A percentile compares a stretch with the other conserved stretches of the same genome.
Evolutionary conservation across 2,797 vertebrate genomes (phyloP).

Genomic region (Anabas testudineus): DNA sequence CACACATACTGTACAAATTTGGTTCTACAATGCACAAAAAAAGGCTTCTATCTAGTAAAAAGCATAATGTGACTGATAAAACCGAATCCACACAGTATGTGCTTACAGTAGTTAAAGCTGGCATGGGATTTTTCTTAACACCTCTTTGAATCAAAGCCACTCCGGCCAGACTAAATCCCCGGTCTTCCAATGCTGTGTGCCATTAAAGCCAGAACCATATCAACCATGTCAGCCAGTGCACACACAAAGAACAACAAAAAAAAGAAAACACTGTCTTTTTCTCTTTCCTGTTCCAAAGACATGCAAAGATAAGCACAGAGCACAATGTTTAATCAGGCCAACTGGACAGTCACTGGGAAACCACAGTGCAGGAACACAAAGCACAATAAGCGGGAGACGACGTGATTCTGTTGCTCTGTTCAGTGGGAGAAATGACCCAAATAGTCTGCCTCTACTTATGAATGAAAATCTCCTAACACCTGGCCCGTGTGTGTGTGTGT

Average conservation of each 20-base stretch:
- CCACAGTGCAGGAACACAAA: constrained; percentile 50
- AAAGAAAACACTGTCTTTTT: constrained; percentile 34
- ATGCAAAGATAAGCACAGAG: constrained; percentile 54
- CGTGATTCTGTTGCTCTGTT: constrained; percentile 50
- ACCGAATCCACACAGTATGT: constrained; percentile 21
- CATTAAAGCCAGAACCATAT: constrained; percentile 44
- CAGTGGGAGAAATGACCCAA: constrained; percentile 49
- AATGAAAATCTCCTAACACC: constrained; percentile 47
- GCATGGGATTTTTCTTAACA: constrained; percentile 69
- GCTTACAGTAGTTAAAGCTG: constrained; percentile 33
- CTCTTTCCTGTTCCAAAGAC: constrained; percentile 40
- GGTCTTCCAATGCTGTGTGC: constrained; percentile 37
- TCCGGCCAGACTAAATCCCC: constrained; percentile 41
- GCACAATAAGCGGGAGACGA: constrained; percentile 48
- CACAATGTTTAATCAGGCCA: constrained; percentile 31
- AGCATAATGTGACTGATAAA: constrained; percentile 8
- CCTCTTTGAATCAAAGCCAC: constrained; percentile 61
- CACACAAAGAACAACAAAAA: too few relatives aligned
- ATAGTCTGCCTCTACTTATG: constrained; percentile 34
- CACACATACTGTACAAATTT: constrained; percentile 4
- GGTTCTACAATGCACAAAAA: not conserved
- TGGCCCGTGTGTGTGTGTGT: constrained; percentile 29
- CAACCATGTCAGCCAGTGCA: constrained; percentile 41
- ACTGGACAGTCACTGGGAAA: constrained; percentile 39
- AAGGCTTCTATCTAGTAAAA: not conserved